phyloP scores from a whole-genome alignment of 2,797 vertebrate genomes.

The Coccyzus lansbergi region DNA sequence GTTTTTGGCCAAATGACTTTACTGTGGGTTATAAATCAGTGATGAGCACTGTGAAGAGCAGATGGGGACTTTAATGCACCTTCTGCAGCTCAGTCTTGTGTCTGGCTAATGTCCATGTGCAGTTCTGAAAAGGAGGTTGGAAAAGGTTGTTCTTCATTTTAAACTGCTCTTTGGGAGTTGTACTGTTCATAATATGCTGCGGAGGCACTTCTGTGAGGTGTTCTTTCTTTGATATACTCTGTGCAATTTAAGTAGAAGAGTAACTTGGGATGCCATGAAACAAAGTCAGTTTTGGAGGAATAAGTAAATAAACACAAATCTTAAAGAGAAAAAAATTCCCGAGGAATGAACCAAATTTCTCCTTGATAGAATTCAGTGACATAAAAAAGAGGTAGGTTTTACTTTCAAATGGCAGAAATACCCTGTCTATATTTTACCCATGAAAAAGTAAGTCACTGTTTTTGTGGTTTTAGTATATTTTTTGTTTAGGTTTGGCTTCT shows the following conservation, averaged over 20 bases:
- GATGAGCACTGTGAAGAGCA: conserved; percentile 45
- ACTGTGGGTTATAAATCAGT: conserved; percentile 54
- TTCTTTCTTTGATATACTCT: neutral
- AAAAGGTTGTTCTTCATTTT: conserved; percentile 72
- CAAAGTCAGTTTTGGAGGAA: neutral
- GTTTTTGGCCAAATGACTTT: conserved; percentile 53
- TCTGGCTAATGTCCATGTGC: conserved; percentile 68
- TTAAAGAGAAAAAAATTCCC: neutral
- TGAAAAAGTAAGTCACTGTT: neutral
- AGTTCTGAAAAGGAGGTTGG: conserved; percentile 59
- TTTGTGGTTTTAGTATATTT: neutral
- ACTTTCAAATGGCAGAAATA: neutral
- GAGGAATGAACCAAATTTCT: neutral
- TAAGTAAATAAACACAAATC: neutral
- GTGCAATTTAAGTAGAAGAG: conserved; percentile 9
- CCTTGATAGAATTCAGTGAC: neutral
- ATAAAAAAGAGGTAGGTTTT: neutral
- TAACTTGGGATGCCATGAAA: neutral
- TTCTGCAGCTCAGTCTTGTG: conserved; percentile 64
- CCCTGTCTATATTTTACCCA: neutral
- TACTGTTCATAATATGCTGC: neutral
- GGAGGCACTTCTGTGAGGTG: conserved; percentile 2
- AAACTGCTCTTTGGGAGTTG: conserved; percentile 59
- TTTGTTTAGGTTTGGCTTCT: neutral
- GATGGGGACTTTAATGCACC: conserved; percentile 65